These are phyloP conservation scores for Cephus pulcher DNA, from an alignment of 2,888 invertebrate species.

Conservation along the genomic window DNA sequence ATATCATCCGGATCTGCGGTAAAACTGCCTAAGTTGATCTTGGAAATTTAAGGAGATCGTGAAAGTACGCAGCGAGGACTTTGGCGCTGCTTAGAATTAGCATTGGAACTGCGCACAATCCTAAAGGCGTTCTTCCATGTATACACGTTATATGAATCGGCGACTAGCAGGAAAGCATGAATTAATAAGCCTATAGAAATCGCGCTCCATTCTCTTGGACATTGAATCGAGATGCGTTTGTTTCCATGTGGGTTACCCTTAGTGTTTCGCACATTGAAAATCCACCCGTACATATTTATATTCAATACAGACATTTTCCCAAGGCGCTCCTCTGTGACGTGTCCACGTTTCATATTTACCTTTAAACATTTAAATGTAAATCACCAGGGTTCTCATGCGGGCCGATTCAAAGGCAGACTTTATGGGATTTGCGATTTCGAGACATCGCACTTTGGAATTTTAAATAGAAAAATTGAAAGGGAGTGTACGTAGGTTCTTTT, in stretches of 20 bases:
- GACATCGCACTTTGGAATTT: no score
- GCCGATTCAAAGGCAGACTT: background rate
- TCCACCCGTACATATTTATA: background rate
- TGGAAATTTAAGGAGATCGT: background rate
- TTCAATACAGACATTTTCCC: background rate
- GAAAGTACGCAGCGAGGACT: background rate
- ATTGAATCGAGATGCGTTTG: background rate
- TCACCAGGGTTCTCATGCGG: no score
- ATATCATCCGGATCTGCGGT: background rate
- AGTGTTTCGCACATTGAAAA: background rate
- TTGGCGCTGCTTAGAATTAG: background rate
- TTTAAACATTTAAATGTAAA: background rate
- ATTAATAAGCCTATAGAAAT: background rate
- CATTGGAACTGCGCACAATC: background rate
- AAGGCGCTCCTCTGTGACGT: background rate
- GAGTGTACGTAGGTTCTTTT: no score
- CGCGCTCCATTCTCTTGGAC: background rate
- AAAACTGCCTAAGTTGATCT: background rate
- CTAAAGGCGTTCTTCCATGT: background rate
- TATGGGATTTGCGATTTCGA: background rate
- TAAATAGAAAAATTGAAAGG: no score
- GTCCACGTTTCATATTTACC: background rate
- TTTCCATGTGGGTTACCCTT: background rate
- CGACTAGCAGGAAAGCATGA: background rate
- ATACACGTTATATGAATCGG: background rate